These are phyloP conservation scores for Crotalus tigris DNA, from an alignment of 2,113 vertebrate genomes.

Conservation along the genomic window DNA sequence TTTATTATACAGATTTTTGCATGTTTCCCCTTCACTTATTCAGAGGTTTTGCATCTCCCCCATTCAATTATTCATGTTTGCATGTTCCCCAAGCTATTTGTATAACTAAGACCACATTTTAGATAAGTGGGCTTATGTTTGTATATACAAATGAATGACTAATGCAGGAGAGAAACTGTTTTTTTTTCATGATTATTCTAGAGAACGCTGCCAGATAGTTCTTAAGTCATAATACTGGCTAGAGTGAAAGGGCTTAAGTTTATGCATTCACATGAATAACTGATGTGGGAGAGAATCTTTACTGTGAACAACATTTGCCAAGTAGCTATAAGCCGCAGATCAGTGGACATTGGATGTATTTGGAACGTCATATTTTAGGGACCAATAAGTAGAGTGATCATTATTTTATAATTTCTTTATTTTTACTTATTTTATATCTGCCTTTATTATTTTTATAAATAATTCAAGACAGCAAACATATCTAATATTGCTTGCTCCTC, in stretches of 20 bases:
- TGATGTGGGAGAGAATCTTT: background rate
- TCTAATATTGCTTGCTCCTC: background rate
- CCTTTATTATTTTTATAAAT: background rate
- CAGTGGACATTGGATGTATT: background rate
- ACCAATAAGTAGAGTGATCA: background rate
- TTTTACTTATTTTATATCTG: background rate
- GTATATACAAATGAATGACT: background rate
- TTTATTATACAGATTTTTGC: slow-evolving; percentile 5
- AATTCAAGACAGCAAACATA: background rate
- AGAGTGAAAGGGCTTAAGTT: background rate
- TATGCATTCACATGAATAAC: background rate
- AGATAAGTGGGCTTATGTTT: background rate
- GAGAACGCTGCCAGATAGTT: background rate
- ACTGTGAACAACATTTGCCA: background rate
- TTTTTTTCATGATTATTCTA: background rate
- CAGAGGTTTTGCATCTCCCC: background rate
- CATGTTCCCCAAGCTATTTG: background rate
- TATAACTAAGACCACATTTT: background rate
- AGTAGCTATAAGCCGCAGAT: background rate
- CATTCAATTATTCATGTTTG: background rate
- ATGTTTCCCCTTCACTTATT: background rate
- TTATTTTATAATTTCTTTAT: background rate
- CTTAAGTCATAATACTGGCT: background rate
- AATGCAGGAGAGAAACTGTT: background rate
- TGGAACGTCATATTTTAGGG: background rate